Percentiles rank a stretch among this genome's conserved stretches.
Evolutionary conservation across 2,113 vertebrate species (phyloP).

Genomic region (Trematocara marginatum): DNA sequence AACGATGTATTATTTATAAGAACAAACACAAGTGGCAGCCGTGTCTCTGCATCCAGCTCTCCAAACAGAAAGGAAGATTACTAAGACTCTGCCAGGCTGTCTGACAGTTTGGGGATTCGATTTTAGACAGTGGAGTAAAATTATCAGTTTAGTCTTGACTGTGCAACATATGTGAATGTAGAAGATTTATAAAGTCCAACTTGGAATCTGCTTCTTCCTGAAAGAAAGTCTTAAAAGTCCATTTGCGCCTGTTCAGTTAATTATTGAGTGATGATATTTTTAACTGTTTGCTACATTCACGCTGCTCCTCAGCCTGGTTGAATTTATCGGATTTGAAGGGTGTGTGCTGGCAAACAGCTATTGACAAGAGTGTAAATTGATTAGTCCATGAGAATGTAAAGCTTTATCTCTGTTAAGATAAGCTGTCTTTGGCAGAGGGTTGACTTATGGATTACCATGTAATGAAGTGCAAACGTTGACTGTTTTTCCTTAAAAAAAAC

Average conservation of each 20-base stretch:
- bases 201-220: not conserved
- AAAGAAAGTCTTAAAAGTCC: not conserved
- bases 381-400: not conserved
- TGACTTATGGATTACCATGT: not conserved
- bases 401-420: not conserved
- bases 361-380: not conserved
- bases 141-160: not conserved
- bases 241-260: not conserved
- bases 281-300: not conserved
- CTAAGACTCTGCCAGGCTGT: not conserved
- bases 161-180: rapidly evolving
- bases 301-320: not conserved
- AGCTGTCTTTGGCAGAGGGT: not conserved
- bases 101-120: not conserved
- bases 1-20: slow-evolving; percentile 35
- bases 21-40: slow-evolving; percentile 14
- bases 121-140: not conserved
- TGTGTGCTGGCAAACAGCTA: not conserved
- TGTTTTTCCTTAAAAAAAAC: not conserved
- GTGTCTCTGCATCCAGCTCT: not conserved
- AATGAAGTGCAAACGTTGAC: not conserved
- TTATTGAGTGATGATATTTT: not conserved
- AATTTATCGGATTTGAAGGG: not conserved
- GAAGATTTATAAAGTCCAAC: not conserved
- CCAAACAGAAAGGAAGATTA: not conserved